These are phyloP conservation scores for Pomatorhinus ruficollis DNA, from an alignment of 2,113 vertebrate genomes.

Conservation along the genomic window DNA sequence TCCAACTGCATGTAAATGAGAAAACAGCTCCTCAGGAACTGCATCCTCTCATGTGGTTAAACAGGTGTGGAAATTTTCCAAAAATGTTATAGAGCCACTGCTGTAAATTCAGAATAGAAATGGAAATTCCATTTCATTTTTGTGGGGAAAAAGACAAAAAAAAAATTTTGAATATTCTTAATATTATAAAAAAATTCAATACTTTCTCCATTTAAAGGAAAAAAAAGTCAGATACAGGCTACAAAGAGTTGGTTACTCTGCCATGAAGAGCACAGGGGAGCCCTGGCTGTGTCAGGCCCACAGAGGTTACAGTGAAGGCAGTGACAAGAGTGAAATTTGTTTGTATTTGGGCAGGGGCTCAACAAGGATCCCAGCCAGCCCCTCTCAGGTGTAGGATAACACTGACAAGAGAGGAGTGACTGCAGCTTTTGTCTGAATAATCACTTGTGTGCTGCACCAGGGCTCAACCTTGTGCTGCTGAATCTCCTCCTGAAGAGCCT, in stretches of 20 bases:
- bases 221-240: background rate
- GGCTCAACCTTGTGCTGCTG: background rate
- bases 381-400: background rate
- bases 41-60: background rate
- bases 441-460: background rate
- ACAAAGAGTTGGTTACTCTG: background rate
- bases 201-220: background rate
- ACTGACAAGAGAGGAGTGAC: background rate
- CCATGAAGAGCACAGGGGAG: background rate
- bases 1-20: slow-evolving; percentile 11
- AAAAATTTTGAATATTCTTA: background rate
- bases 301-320: background rate
- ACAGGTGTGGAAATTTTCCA: slow-evolving; percentile 17
- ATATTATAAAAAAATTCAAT: background rate
- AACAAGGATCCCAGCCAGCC: background rate
- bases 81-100: background rate
- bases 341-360: background rate
- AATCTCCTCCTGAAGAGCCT: background rate
- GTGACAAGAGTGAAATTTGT: background rate
- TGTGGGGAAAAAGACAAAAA: background rate
- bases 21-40: background rate
- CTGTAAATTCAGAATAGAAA: background rate
- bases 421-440: background rate
- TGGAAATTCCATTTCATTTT: background rate
- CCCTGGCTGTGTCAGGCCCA: background rate